Evolutionary conservation across 2,113 vertebrate species (phyloP).

Genomic region (Gobio gobio): DNA sequence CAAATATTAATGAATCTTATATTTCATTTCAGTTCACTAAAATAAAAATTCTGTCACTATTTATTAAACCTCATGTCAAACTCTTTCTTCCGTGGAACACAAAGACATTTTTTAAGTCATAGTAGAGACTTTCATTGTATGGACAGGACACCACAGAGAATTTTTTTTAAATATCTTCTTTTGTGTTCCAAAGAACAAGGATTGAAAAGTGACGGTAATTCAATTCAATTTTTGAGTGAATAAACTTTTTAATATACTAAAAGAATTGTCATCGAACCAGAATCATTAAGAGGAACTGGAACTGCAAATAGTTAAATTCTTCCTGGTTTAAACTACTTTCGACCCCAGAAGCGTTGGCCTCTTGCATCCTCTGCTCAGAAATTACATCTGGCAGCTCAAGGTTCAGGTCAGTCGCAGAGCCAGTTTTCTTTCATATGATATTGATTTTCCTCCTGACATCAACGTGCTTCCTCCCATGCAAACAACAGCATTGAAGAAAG

Average conservation of each 20-base stretch:
- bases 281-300: too few species aligned
- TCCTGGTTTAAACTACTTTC: neutral
- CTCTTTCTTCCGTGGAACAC: neutral
- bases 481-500: conserved; percentile 4
- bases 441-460: conserved; percentile 34
- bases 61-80: neutral
- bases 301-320: too few species aligned
- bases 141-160: neutral
- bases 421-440: conserved; percentile 26
- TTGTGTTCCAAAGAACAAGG: neutral
- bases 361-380: neutral
- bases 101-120: neutral
- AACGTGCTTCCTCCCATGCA: conserved; percentile 29
- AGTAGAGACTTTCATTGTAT: neutral
- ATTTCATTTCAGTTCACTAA: neutral
- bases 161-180: neutral
- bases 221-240: too few species aligned
- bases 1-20: neutral
- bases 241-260: too few species aligned
- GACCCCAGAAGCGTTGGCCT: neutral
- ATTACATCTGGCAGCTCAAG: conserved; percentile 17
- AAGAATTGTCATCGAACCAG: too few species aligned
- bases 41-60: neutral
- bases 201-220: too few species aligned
- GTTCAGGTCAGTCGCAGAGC: neutral